Percentiles rank a stretch among this genome's conserved stretches.
phyloP scores from a whole-genome alignment of 2,797 vertebrate species.

The Poeciliopsis gracilis region DNA sequence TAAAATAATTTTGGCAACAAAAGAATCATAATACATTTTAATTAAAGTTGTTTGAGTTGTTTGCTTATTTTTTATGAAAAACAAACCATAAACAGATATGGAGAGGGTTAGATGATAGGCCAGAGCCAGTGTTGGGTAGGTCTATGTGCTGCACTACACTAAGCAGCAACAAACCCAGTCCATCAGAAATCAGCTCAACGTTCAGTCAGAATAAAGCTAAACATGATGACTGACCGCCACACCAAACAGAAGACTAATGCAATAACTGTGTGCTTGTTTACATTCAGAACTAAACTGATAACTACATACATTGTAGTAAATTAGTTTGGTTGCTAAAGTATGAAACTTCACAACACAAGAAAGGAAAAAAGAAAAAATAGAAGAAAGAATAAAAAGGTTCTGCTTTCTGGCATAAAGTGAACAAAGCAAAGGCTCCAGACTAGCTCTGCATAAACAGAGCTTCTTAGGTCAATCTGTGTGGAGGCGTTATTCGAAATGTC shows the following conservation, averaged over 20 bases:
- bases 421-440: background rate
- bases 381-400: background rate
- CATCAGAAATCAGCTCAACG: background rate
- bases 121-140: background rate
- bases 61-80: too few relatives aligned
- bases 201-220: background rate
- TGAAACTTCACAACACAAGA: background rate
- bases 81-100: background rate
- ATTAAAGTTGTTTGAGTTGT: too few relatives aligned
- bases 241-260: background rate
- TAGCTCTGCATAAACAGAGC: background rate
- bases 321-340: background rate
- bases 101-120: background rate
- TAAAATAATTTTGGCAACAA: too few relatives aligned
- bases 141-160: background rate
- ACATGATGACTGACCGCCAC: background rate
- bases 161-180: background rate
- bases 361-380: background rate
- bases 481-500: background rate
- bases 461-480: background rate
- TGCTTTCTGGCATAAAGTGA: background rate
- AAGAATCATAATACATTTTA: too few relatives aligned
- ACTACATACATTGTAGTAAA: background rate
- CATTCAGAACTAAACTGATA: background rate
- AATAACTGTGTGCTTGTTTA: background rate